Percentiles rank a stretch among this genome's conserved stretches.
These are phyloP conservation scores for Drosophila longiperda DNA, from an alignment of 2,888 invertebrate species.

Conservation along the genomic window DNA sequence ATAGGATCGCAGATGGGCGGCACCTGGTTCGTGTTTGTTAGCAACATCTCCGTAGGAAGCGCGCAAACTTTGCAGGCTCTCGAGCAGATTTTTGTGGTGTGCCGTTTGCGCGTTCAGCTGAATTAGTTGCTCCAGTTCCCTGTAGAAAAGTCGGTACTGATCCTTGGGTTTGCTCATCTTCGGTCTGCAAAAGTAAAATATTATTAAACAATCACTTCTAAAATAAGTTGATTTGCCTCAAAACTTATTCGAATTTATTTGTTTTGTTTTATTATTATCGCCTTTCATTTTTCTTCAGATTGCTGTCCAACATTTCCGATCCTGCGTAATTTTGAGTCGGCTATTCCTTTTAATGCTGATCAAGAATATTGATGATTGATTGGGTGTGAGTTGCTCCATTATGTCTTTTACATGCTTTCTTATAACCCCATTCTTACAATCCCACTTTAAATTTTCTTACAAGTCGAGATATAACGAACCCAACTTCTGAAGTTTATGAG, in stretches of 20 bases:
- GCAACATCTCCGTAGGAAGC: slow-evolving; percentile 86
- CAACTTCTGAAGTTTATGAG: background rate
- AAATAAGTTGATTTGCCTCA: background rate
- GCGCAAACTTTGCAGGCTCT: slow-evolving; percentile 90
- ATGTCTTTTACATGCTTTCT: background rate
- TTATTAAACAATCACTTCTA: background rate
- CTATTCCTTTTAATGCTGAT: background rate
- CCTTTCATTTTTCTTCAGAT: background rate
- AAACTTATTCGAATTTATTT: background rate
- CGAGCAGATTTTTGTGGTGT: slow-evolving; percentile 91
- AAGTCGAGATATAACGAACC: background rate
- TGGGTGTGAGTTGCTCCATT: background rate
- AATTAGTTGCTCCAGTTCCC: slow-evolving; percentile 93
- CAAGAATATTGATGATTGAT: background rate
- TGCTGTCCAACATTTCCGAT: background rate
- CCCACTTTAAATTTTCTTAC: background rate
- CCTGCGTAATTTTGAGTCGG: background rate
- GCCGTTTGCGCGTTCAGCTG: slow-evolving; percentile 91
- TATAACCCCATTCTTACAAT: background rate
- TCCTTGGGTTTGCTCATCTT: slow-evolving; percentile 90
- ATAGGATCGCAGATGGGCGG: slow-evolving; percentile 88
- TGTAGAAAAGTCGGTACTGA: slow-evolving; percentile 95
- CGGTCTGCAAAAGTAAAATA: slow-evolving; percentile 55
- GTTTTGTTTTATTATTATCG: background rate
- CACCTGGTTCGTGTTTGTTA: slow-evolving; percentile 87